Evolutionary conservation across 2,888 invertebrate genomes (phyloP), one percentile per base, ranked within the genome.

Genomic region (Pogonocherus hispidulus): DNA sequence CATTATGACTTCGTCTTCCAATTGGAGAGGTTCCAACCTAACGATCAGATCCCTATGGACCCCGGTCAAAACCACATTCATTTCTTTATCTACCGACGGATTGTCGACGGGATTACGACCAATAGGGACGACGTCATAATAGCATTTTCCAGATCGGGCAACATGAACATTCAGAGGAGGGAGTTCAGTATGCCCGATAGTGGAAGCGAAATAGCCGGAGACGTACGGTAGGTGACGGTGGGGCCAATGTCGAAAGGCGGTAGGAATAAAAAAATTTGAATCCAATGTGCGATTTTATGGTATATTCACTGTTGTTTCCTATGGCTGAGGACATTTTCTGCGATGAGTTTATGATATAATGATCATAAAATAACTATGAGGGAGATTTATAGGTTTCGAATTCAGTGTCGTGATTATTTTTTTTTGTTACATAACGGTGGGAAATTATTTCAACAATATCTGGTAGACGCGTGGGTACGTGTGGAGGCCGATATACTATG

Each of bases 271-370:
- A 64, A 41, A 67, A 56, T 49, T 37, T 72, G 11, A 67, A 67
- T 20, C 20, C 22, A 0, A 18, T 67, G 11, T 9, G 52, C 4
- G 72, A 72, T 46, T 63, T 67, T 18, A 60, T 72, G 57, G 66
- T 64, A 9, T 75, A 73, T 56, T 70, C 73, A 0, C 19, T 72
- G 11, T 37, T 72, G 14, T 71, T 73, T 60, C 74, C 71, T 2
- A 35, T 23, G 23, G 69, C 67, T 8, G 71, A 72, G 41, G 18
- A 47, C 11, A 73, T 71, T 19, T 69, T 49, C 23, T 46, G 46
- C 22, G n/a, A 1, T 1, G 6, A 9, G 11, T 3, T 9, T n/a
- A 3, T 2, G 1, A 3, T 20, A 51, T 23, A 3, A 11, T 1
- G 14, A 51, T n/a, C 57, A 62, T 11, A 22, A 11, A 1, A 46